These are phyloP conservation scores for Lasioglossum malachurum DNA, from an alignment of 2,888 invertebrate species.

Conservation along the genomic window DNA sequence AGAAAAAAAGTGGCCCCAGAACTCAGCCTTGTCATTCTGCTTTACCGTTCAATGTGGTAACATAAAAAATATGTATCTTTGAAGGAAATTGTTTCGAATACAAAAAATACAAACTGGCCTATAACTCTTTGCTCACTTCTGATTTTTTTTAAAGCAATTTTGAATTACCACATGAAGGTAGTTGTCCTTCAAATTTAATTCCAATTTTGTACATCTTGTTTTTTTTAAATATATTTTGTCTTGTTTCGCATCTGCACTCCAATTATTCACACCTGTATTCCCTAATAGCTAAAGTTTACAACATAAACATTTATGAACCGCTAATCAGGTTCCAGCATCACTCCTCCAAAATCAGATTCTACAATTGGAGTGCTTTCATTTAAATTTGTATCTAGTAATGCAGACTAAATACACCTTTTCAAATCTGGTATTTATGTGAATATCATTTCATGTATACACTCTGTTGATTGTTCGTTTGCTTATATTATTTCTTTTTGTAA, in stretches of 20 bases:
- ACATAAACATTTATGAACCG: slow-evolving; percentile 33
- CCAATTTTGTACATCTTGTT: no score
- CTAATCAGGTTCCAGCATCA: slow-evolving; percentile 33
- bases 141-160: no score
- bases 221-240: no score
- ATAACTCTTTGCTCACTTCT: no score
- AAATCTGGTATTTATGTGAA: not conserved
- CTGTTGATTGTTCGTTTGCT: not conserved
- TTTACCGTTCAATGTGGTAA: no score
- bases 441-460: slow-evolving; percentile 1
- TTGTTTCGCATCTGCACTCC: no score
- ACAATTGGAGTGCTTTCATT: slow-evolving; percentile 36
- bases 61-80: not conserved
- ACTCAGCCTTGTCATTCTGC: no score
- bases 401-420: slow-evolving; percentile 12
- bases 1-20: no score
- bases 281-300: no score
- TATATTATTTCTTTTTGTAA: not conserved
- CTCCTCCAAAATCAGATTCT: slow-evolving; percentile 47
- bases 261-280: no score
- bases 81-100: not conserved
- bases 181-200: no score
- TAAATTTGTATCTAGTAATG: slow-evolving; percentile 3
- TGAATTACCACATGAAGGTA: no score
- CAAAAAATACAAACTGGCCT: not conserved